Base-by-base conservation (phyloP, 2,888 invertebrate genomes). In the Meghimatium bilineatum region DNA sequence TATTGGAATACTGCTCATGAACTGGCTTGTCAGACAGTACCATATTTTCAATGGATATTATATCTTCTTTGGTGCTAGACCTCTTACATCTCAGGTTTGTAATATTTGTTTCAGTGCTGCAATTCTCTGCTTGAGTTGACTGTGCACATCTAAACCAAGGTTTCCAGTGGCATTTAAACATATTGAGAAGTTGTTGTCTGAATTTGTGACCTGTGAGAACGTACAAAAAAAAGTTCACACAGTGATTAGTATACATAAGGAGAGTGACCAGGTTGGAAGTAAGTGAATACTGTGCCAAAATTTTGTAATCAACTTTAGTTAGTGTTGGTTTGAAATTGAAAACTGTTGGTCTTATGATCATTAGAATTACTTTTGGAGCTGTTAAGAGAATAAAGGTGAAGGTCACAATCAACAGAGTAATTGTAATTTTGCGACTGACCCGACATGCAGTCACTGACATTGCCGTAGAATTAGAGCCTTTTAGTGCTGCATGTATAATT, bases 211-310 rank as follows among this genome's bases (percentile, higher is more conserved):
- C 91, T 72, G 86, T 89, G 0, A 91, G 83, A 80, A 90, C 90
- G 82, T 91, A 91, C 3, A 91, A 86, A 5, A 91, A 85, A 82
- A 91, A 90, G 75, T 91, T 91, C 1, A 90, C 85, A 14, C 89
- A 87, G 86, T 91, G 91, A 81, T 91, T 91, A 14, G 86, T 76
- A 80, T 89, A 90, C 26, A 89, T 84, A 49, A 90, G 88, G 34
- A 90, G 69, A 49, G 87, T 88, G 20, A 88, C 85, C 44, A 90
- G 82, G 26, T 87, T 85, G 14, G 87, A 80, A 12, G 87, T 87
- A 20, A 91, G 82, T 0, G 78, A 72, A 66, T 89, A 89, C 29
- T 86, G 76, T 0, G 90, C 88, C 36, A 90, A 44, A 23, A 87
- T 85, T 8, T 85, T 84, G 74, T 86, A 88, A 67, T 90, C 86